Base-by-base conservation (phyloP, 2,888 invertebrate species). In the Nemotelus pantherinus region DNA sequence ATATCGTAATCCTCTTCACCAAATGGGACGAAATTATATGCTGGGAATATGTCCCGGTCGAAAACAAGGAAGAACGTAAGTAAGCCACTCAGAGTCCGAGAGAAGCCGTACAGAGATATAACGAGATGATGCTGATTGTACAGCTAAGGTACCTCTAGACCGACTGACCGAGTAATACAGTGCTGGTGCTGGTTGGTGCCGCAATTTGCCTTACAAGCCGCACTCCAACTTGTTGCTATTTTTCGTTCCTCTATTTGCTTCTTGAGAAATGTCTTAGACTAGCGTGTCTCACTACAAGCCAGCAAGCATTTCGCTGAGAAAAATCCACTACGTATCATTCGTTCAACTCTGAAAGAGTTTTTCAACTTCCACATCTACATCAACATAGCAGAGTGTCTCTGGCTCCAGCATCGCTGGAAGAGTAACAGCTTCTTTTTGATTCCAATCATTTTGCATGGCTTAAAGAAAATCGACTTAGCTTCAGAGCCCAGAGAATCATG, bases 111-210 rank as follows among this genome's bases (percentile, higher is more conserved):
- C 84, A 84, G 84, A 85, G 0, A 70, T 85, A 86, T 87, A 86
- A 86, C 86, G 85, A 85, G 85, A 85, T 85, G 85, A 85, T 84
- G 85, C 84, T 85, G 74, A 74, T 74, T 85, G 83, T 83, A 85
- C 82, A 80, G 79, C 80, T 81, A 79, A 78, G 80, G 79, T 79
- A 79, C 80, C 87, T 86, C 86, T 83, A 87, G 86, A 87, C 87
- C 87, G 87, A 87, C 87, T 87, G 87, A 87, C 87, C 87, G 87
- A 87, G 87, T 87, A 87, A 87, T 86, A 86, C 86, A 87, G 85
- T 86, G 85, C 85, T 85, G 77, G 79, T 75, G 65, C 65, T 78
- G 65, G 76, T 72, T 77, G 78, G 78, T 78, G 76, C 76, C 65
- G 76, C 53, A 76, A 57, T 76, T 76, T 47, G 65, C 57, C 67